Base-by-base conservation (phyloP, 2,113 vertebrate species). In the Corvus hawaiiensis region DNA sequence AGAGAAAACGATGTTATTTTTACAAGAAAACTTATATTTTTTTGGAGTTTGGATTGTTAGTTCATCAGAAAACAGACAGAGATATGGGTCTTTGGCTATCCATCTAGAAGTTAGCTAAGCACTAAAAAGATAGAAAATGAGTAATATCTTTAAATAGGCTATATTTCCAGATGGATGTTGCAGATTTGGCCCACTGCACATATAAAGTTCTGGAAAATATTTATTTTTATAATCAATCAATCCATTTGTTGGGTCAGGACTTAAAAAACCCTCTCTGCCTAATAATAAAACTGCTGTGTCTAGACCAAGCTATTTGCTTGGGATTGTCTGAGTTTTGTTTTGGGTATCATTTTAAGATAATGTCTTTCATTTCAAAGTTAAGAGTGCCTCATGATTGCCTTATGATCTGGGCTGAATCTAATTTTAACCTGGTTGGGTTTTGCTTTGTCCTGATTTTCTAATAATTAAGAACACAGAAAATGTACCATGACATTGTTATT, bases 391-490 rank as follows among this genome's bases (percentile, higher is more conserved):
- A 97, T 93, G 95, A 97, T 97, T 96, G 91, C 95, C 94, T 96
- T 94, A 95, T 93, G 94, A 97, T 98, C 95, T 96, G 93, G 96
- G 94, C 89, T 96, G 91, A 97, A 93, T 98, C 98, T 97, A 97
- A 98, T 96, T 97, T 97, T 95, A 96, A 90, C 90, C 89, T 94
- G 79, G 93, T 96, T 97, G 80, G 90, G 78, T 97, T 97, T 97
- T 97, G 86, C 95, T 96, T 97, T 97, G 98, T 97, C 97, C 97
- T 97, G 97, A 96, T 98, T 98, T 98, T 97, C 94, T 87, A 94
- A 95, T 97, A 98, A 98, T 98, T 98, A 97, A 96, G 97, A 98
- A 96, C 97, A 98, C 94, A 97, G 96, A 97, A 98, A 97, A 96
- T 54, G 90, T 94, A 97, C 90, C 76, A 64, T 78, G 96, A 96